Base-by-base conservation (phyloP, 2,888 invertebrate genomes). In the Cosmia trapezina region DNA sequence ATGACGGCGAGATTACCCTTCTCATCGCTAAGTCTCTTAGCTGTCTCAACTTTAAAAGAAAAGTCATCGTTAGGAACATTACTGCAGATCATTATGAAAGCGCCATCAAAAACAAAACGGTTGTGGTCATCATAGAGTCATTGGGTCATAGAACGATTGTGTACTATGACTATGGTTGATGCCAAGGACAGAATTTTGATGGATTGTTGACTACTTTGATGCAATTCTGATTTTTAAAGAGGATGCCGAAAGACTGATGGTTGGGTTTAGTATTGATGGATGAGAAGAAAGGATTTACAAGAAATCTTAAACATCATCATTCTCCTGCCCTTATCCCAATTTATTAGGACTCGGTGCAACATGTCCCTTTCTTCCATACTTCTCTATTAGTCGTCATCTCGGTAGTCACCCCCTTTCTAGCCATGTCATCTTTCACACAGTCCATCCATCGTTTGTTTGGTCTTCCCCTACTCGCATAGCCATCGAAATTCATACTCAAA, bases 1-100 rank as follows among this genome's bases (percentile, higher is more conserved):
- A 67, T 62, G 63, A 61, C 64, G 33, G 33, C 43, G 53, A 45
- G 62, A 66, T 66, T 54, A 68, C 56, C 57, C 63, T 41, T 37
- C 61, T 81, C 69, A 68, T 76, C 56, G 45, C 37, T 33, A 33
- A 60, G 37, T 51, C 45, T 54, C 28, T 65, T 61, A 51, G 45
- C 11, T 17, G n/a, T 49, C 22, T 51, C 11, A 49, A 53, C n/a
- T 47, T 47, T 17, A 2, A 51, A 51, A 14, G 37, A 75, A 64
- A 68, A 80, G 9, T n/a, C 37, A 37, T 11, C 17, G 14, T 56
- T 54, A 76, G 54, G 28, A 45, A 11, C 17, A 51, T 37, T 57
- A 33, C n/a, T 12, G 19, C 11, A n/a, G 62, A 49, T 63, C 45
- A 79, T 77, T 67, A 80, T 5, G 41, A 47, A 59, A 53, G 2